Percentiles rank a stretch among this genome's conserved stretches.
These are phyloP conservation scores for Probosciger aterrimus DNA, from an alignment of 2,113 vertebrate genomes.

Conservation along the genomic window DNA sequence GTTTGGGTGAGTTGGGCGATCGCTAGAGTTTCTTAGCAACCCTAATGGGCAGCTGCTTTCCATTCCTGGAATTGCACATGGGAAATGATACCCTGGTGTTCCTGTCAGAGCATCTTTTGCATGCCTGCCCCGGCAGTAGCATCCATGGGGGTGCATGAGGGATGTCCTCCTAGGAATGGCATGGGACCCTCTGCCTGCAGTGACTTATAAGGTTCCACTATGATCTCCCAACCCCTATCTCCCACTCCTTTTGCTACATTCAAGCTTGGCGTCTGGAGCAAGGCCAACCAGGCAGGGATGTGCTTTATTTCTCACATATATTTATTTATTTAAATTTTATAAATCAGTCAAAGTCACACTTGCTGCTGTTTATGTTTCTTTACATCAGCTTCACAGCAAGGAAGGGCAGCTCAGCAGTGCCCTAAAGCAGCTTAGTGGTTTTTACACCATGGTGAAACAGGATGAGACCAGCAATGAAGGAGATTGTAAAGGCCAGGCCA, in stretches of 20 bases:
- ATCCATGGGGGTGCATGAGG: background rate
- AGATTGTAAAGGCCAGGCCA: background rate
- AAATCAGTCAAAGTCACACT: background rate
- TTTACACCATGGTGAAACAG: background rate
- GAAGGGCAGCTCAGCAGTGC: background rate
- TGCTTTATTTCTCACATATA: background rate
- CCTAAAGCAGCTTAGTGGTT: background rate
- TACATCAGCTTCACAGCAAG: background rate
- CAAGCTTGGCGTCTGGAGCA: background rate
- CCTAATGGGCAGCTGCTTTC: background rate
- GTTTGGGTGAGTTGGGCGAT: background rate
- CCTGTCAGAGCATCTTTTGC: background rate
- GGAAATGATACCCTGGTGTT: background rate
- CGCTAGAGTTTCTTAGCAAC: constrained; percentile 17
- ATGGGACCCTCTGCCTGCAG: background rate
- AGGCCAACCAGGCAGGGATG: background rate
- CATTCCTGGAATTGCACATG: background rate
- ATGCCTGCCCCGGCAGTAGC: background rate
- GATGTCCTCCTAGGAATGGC: accelerated
- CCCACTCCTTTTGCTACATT: background rate
- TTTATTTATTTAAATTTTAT: background rate
- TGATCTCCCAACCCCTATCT: accelerated
- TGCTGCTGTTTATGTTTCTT: background rate
- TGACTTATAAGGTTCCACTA: background rate
- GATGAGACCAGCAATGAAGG: background rate